phyloP scores from a whole-genome alignment of 2,888 invertebrate genomes.

The Argyra leucocephala region DNA sequence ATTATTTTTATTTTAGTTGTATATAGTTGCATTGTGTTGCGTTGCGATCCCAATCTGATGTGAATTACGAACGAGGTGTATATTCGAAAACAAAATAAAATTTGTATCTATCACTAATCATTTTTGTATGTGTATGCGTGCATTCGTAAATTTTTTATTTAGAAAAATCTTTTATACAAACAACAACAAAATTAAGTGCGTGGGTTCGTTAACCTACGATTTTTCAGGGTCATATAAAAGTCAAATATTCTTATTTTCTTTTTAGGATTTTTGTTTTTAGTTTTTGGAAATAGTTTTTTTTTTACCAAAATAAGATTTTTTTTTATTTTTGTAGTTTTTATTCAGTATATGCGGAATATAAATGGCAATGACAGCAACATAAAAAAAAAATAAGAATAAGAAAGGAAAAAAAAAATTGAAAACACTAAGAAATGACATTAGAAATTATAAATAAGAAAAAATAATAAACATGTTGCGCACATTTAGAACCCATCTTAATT shows the following conservation, averaged over 20 bases:
- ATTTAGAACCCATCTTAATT: no score
- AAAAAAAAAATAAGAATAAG: no score
- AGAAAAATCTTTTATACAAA: background rate
- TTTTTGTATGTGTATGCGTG: slow-evolving; percentile 12
- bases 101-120: no score
- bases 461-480: no score
- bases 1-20: no score
- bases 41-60: no score
- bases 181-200: slow-evolving; percentile 23
- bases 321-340: background rate
- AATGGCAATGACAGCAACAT: background rate
- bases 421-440: background rate
- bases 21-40: no score
- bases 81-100: no score
- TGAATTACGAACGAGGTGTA: no score
- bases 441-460: background rate
- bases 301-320: background rate
- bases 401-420: no score
- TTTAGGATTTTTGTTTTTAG: no score
- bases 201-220: slow-evolving; percentile 32
- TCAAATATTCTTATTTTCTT: slow-evolving; percentile 25
- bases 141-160: no score
- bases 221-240: slow-evolving; percentile 32
- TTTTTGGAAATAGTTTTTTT: background rate
- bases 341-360: background rate